Conservation (phyloP, 1,140 invertebrate species). For the Aphelinus certus region DNA sequence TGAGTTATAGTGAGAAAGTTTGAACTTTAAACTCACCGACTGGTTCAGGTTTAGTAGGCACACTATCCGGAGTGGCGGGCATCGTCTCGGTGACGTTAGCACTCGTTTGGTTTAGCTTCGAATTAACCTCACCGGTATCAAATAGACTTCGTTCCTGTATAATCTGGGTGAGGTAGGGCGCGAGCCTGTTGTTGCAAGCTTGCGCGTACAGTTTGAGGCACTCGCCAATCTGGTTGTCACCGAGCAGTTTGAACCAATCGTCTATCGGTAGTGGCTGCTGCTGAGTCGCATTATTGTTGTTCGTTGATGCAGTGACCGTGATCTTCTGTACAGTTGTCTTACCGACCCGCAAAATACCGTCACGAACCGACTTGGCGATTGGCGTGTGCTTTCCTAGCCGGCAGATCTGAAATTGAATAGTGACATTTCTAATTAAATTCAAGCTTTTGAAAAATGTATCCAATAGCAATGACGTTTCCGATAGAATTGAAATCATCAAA, state of each 20-base stretch:
- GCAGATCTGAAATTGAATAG: slow-evolving; percentile 69
- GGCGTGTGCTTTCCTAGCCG: slow-evolving; percentile 89
- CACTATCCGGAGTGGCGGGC: slow-evolving; percentile 64
- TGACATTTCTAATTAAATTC: no score
- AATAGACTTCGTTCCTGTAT: slow-evolving; percentile 83
- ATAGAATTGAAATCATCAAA: no score
- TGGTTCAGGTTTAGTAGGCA: slow-evolving; percentile 57
- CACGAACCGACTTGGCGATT: slow-evolving; percentile 81
- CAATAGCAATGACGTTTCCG: no score
- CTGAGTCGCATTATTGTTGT: neutral
- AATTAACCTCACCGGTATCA: slow-evolving; percentile 67
- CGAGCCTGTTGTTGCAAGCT: slow-evolving; percentile 80
- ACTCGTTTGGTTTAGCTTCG: slow-evolving; percentile 46
- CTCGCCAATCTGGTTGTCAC: slow-evolving; percentile 81
- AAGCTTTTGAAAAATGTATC: no score
- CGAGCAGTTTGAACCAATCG: slow-evolving; percentile 90
- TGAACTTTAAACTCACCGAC: slow-evolving; percentile 47
- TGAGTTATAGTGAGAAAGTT: neutral
- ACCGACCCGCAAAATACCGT: slow-evolving; percentile 90
- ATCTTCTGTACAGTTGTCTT: slow-evolving; percentile 70
- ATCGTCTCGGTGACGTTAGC: slow-evolving; percentile 56
- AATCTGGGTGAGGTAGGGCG: slow-evolving; percentile 83
- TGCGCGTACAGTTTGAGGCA: slow-evolving; percentile 89
- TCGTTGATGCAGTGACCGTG: slow-evolving; percentile 51
- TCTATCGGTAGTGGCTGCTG: slow-evolving; percentile 77